Evolutionary conservation across 2,888 invertebrate species (phyloP).

Genomic region (Cheilosia urbana): DNA sequence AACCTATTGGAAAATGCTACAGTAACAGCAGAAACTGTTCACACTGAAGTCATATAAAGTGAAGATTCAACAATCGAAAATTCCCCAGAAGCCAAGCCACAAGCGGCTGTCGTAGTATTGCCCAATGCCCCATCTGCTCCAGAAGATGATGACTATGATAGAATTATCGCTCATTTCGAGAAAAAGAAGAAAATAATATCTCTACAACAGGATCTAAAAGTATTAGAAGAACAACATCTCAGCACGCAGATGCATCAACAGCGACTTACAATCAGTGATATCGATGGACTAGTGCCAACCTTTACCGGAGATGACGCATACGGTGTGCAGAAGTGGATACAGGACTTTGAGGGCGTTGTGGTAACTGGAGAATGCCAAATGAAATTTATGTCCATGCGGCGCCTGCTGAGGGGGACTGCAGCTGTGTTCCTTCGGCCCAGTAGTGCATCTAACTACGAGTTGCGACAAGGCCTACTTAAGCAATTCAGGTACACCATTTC

Average conservation of each 20-base stretch:
- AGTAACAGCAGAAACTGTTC: not conserved
- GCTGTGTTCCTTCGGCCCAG: constrained; percentile 21
- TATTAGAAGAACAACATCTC: constrained; percentile 7
- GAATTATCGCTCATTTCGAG: not conserved
- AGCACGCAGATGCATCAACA: not conserved
- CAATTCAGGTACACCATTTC: constrained; percentile 21
- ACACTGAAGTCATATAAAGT: not conserved
- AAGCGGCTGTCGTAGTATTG: not conserved
- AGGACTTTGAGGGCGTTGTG: not conserved
- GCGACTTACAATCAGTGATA: constrained; percentile 4
- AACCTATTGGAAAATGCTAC: not conserved
- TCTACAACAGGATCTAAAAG: constrained; percentile 10
- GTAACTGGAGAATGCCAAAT: not conserved
- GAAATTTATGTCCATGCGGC: not conserved
- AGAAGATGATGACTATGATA: constrained; percentile 9
- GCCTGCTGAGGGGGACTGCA: constrained; percentile 16
- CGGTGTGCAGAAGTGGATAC: not conserved
- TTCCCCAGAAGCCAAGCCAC: not conserved
- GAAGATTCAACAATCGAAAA: too few species aligned
- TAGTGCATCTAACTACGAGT: constrained; percentile 7
- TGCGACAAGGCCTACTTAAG: constrained; percentile 19
- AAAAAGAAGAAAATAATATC: constrained; percentile 13
- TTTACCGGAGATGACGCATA: constrained; percentile 15
- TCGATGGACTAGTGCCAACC: not conserved
- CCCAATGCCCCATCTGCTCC: not conserved